These are phyloP conservation scores for Mechanitis messenoides DNA, from an alignment of 2,888 invertebrate genomes.

Conservation along the genomic window DNA sequence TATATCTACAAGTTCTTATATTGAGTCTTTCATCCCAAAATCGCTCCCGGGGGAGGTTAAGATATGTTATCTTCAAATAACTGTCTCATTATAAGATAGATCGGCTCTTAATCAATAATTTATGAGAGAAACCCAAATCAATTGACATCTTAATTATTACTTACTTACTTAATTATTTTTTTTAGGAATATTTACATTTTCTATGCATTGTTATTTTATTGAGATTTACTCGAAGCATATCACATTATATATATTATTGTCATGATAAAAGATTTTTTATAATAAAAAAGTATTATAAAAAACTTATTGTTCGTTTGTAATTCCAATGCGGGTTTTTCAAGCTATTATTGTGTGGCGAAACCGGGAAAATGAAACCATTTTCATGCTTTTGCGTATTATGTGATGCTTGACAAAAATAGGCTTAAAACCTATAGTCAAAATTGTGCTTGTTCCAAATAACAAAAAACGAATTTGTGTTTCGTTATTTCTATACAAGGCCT, in stretches of 20 bases:
- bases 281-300: constrained; percentile 8
- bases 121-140: background rate
- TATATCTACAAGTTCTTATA: too few species aligned
- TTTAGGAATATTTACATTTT: too few species aligned
- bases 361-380: constrained; percentile 20
- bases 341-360: constrained; percentile 17
- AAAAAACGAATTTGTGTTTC: background rate
- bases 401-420: constrained; percentile 6
- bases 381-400: constrained; percentile 14
- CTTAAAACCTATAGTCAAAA: constrained; percentile 1
- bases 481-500: background rate
- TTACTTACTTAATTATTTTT: too few species aligned
- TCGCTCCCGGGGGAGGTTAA: background rate
- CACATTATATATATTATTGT: too few species aligned
- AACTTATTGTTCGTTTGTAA: constrained; percentile 19
- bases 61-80: constrained; percentile 9
- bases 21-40: too few species aligned
- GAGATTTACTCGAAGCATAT: too few species aligned
- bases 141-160: background rate
- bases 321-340: constrained; percentile 18
- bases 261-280: background rate
- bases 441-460: background rate
- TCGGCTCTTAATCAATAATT: constrained; percentile 12
- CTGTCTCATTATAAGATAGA: constrained; percentile 15
- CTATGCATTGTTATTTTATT: too few species aligned